Evolutionary conservation across 2,888 invertebrate species (phyloP), one percentile per base, ranked within the genome.

Genomic region (Chymomyza amoena): DNA sequence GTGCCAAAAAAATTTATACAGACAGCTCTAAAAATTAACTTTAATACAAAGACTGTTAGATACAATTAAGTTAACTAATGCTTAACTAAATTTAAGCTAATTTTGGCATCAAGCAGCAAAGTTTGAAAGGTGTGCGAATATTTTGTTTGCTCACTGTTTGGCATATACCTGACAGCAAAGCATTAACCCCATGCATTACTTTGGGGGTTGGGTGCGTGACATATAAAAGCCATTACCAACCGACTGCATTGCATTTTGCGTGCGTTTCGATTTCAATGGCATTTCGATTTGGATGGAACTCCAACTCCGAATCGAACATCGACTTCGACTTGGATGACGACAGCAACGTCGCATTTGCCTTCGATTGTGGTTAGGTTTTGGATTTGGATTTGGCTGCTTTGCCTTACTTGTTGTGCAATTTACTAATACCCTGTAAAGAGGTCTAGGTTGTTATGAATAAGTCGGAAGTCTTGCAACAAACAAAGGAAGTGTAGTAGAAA

Each of bases 141-240:
- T 7, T 32, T 32, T 7, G 6, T 6, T 0, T 6, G 0, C 7
- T 7, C 9, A 32, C 32, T 32, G 32, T 32, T 7, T 32, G 32
- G 39, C 67, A 72, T 79, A 75, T 74, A 79, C 82, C 80, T 81
- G 82, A 81, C 82, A 81, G 79, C 75, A 45, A 75, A 79, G 79
- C 70, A 75, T 80, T 77, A 81, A 70, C 79, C 75, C 69, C 78
- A 68, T 18, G 20, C 64, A 16, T 61, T 20, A 52, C 39, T 45
- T 45, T 32, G 16, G 60, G 18, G 64, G 73, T 61, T 61, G 66
- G 7, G 16, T 16, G 63, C 18, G 32, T 5, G 7, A 36, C 61
- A 10, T 6, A 61, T 59, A 71, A 76, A 79, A 76, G 79, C 78
- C 73, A 78, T 79, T 76, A 77, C 68, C 69, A 73, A 71, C 68